Evolutionary conservation across 2,888 invertebrate species (phyloP).

Genomic region (Patella ulyssiponensis): DNA sequence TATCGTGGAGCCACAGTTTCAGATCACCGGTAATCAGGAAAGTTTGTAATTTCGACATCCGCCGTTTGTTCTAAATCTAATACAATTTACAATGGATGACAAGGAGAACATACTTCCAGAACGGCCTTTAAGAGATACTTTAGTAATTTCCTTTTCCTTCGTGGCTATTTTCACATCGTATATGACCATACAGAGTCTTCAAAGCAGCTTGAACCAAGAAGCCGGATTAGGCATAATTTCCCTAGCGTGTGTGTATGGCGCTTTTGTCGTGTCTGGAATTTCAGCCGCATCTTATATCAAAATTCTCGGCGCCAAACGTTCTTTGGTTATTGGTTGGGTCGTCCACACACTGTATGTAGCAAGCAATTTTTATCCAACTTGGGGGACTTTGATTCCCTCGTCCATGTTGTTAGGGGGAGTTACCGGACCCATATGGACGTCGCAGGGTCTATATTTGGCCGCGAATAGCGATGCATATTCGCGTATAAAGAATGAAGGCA

Average conservation of each 20-base stretch:
- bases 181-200: conserved; percentile 63
- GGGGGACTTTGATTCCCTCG: conserved; percentile 55
- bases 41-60: too few species aligned
- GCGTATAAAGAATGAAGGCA: conserved; percentile 35
- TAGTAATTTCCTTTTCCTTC: conserved; percentile 57
- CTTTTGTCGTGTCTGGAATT: conserved; percentile 59
- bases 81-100: too few species aligned
- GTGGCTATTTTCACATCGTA: conserved; percentile 63
- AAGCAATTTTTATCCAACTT: conserved; percentile 57
- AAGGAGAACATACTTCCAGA: neutral
- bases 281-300: conserved; percentile 54
- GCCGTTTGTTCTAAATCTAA: too few species aligned
- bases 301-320: conserved; percentile 56
- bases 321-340: conserved; percentile 51
- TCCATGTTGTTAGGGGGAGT: conserved; percentile 57
- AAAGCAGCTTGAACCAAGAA: conserved; percentile 62
- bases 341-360: conserved; percentile 54
- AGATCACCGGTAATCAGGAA: too few species aligned
- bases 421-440: conserved; percentile 63
- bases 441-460: conserved; percentile 61
- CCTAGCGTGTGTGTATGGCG: conserved; percentile 61
- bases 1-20: too few species aligned
- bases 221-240: conserved; percentile 59
- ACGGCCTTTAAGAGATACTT: conserved; percentile 38
- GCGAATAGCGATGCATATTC: conserved; percentile 53